Evolutionary conservation across 92 coral and sea anemone genomes (phyloP).

Genomic region (Umimayanthus kanabou): DNA sequence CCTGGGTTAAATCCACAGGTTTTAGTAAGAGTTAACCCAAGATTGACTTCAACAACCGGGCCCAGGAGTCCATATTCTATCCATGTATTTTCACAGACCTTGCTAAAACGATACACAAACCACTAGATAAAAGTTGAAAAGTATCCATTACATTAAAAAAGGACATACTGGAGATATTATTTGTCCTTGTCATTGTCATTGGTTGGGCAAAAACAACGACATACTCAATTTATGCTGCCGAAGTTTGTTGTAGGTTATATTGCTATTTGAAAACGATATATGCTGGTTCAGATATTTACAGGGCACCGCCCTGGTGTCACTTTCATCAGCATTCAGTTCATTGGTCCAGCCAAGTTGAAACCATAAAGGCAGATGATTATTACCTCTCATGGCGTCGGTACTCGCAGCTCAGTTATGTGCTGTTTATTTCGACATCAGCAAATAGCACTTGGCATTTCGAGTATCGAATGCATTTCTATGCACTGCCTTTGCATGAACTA

Average conservation of each 20-base stretch:
- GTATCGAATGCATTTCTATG: not conserved
- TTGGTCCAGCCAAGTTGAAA: conserved; percentile 20
- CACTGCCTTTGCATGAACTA: not conserved
- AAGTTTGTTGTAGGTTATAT: not conserved
- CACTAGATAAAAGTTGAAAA: not conserved
- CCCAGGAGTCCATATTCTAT: not conserved
- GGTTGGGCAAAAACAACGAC: not conserved
- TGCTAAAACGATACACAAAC: not conserved
- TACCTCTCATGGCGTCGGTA: not conserved
- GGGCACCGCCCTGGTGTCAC: conserved; percentile 7
- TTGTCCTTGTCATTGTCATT: not conserved
- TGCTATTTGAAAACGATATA: not conserved
- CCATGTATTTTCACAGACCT: not conserved
- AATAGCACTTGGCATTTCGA: not conserved
- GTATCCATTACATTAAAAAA: not conserved
- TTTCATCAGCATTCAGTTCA: not conserved
- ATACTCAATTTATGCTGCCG: not conserved
- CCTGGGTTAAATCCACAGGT: too few relatives aligned
- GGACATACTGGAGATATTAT: not conserved
- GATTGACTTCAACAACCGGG: too few relatives aligned
- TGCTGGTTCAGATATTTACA: not conserved
- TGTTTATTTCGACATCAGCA: not conserved
- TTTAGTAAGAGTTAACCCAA: too few relatives aligned
- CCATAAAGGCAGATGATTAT: not conserved
- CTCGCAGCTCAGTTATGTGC: not conserved